Conservation (phyloP, 2,113 vertebrate species). For the Limnothrissa miodon region DNA sequence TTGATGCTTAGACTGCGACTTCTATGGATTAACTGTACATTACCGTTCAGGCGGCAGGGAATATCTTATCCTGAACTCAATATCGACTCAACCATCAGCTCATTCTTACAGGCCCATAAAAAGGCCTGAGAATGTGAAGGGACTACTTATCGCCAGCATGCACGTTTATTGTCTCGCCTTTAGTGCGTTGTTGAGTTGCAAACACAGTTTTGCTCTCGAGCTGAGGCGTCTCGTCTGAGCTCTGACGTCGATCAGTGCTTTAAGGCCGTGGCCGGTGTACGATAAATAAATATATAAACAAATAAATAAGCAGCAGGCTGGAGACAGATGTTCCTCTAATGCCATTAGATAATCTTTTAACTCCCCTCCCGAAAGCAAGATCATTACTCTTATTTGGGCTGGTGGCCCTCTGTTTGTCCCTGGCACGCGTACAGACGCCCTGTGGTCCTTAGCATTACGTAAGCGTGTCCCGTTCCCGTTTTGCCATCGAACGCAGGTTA, state of each 20-base stretch:
- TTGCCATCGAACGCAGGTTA: background rate
- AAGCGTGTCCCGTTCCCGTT: background rate
- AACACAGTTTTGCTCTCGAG: background rate
- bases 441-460: background rate
- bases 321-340: constrained; percentile 70
- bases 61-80: too few relatives aligned
- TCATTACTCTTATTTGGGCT: constrained; percentile 4
- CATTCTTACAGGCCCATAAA: too few relatives aligned
- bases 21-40: too few relatives aligned
- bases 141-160: background rate
- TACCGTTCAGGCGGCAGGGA: too few relatives aligned
- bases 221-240: background rate
- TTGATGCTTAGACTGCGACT: too few relatives aligned
- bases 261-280: background rate
- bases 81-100: too few relatives aligned
- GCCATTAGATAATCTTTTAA: constrained; percentile 67
- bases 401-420: background rate
- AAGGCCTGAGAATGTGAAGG: background rate
- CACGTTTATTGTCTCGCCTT: background rate
- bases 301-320: background rate
- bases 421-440: constrained; percentile 14
- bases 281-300: too few relatives aligned
- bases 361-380: constrained; percentile 49
- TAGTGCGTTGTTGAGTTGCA: background rate
- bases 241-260: background rate